Percentiles rank a stretch among this genome's conserved stretches.
Evolutionary conservation across 2,797 vertebrate species (phyloP).

Genomic region (Pantherophis alleghaniensis): DNA sequence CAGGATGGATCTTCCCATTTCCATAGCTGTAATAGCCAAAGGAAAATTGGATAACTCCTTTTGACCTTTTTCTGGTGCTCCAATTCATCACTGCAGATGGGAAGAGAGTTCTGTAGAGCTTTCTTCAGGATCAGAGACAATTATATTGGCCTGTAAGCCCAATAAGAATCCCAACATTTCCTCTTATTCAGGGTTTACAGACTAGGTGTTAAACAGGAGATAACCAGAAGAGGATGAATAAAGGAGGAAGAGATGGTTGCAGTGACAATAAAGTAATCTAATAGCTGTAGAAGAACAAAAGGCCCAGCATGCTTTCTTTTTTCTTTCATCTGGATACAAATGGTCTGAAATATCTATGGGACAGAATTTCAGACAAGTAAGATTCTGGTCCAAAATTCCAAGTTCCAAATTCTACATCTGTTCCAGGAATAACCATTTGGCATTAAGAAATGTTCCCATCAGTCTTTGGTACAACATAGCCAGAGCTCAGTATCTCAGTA

Average conservation of each 20-base stretch:
- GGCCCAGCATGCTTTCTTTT: constrained; percentile 2
- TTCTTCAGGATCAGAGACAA: not conserved
- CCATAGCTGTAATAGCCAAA: not conserved
- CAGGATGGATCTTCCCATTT: not conserved
- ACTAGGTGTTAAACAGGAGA: constrained; percentile 28
- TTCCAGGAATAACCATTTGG: not conserved
- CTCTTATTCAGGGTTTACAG: not conserved
- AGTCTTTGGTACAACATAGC: not conserved
- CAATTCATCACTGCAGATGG: not conserved
- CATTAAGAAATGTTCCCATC: not conserved
- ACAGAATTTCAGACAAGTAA: not conserved
- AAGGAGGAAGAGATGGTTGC: not conserved
- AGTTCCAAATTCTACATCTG: not conserved
- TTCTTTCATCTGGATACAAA: not conserved
- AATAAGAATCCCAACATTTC: not conserved
- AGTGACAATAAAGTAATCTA: constrained; percentile 42
- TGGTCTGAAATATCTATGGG: not conserved
- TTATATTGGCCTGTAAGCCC: constrained; percentile 17
- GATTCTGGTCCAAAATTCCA: not conserved
- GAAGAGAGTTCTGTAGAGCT: not conserved
- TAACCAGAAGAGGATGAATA: constrained; percentile 35
- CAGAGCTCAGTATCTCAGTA: not conserved
- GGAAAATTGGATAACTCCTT: not conserved
- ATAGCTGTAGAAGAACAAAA: constrained; percentile 33
- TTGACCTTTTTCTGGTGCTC: not conserved